These are phyloP conservation scores for Barnardius zonarius DNA, from an alignment of 2,113 vertebrate genomes.

Conservation along the genomic window DNA sequence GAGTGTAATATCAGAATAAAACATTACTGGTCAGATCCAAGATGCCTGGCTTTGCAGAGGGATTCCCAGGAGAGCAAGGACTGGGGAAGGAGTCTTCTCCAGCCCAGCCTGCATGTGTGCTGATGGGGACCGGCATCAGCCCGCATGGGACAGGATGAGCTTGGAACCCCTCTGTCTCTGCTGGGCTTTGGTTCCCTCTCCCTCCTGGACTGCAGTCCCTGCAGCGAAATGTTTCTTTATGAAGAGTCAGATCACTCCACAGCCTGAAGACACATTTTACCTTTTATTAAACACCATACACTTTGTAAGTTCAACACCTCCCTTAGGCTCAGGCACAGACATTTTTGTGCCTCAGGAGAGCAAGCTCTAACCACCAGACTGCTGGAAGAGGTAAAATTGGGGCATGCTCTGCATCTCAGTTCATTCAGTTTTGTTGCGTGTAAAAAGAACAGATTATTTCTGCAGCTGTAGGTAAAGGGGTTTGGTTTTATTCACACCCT, in stretches of 20 bases:
- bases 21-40: background rate
- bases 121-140: background rate
- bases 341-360: background rate
- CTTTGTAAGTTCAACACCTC: background rate
- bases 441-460: background rate
- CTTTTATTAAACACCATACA: background rate
- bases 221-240: background rate
- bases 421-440: background rate
- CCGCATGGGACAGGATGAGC: background rate
- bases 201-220: background rate
- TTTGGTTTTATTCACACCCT: background rate
- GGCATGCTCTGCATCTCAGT: background rate
- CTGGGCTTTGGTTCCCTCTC: background rate
- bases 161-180: background rate
- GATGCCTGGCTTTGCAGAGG: background rate
- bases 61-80: background rate
- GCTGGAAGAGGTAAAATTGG: background rate
- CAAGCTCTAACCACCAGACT: background rate
- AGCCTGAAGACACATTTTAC: background rate
- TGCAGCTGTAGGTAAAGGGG: background rate
- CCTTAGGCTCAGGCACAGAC: background rate
- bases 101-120: fast-evolving
- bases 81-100: background rate
- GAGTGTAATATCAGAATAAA: background rate
- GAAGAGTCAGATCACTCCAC: background rate